A percentile compares a stretch with the other conserved stretches of the same genome.
These are phyloP conservation scores for Pseudococcus longispinus DNA, from an alignment of 2,888 invertebrate genomes.

Conservation along the genomic window DNA sequence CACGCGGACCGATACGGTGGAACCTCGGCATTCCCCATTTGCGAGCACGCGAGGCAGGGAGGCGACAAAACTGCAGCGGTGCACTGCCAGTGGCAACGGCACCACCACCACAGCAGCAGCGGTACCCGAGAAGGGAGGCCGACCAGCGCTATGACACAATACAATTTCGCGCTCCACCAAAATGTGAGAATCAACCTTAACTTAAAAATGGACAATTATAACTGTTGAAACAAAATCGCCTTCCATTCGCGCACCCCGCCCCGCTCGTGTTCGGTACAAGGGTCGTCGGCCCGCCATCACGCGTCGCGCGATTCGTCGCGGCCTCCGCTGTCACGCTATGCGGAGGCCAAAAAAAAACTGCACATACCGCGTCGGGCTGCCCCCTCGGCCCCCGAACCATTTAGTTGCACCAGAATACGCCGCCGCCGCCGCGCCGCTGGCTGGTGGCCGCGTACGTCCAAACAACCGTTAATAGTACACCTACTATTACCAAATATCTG, in stretches of 20 bases:
- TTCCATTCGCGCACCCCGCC: not conserved
- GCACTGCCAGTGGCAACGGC: not conserved
- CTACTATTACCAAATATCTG: constrained; percentile 10
- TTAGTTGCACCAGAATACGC: not conserved
- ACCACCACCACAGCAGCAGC: not conserved
- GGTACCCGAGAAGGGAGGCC: not conserved
- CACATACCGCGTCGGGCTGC: not conserved
- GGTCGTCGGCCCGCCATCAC: constrained; percentile 36
- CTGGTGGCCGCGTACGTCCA: not conserved
- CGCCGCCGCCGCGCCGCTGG: no score
- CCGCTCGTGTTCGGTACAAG: not conserved
- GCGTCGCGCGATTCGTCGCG: constrained; percentile 23
- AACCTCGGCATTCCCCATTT: not conserved
- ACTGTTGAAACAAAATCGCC: constrained; percentile 40
- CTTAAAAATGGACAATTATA: constrained; percentile 51
- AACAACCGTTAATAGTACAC: not conserved
- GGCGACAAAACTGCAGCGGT: not conserved
- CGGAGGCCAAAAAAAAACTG: constrained; percentile 25
- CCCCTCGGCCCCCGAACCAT: not conserved
- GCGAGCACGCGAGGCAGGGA: not conserved
- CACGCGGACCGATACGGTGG: not conserved
- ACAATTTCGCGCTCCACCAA: not conserved
- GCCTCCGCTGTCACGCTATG: constrained; percentile 29
- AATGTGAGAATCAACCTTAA: constrained; percentile 43
- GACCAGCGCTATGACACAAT: constrained; percentile 7